Evolutionary conservation across 1,140 invertebrate genomes (phyloP), one percentile per base, ranked within the genome.

Genomic region (Ditylenchus dipsaci): DNA sequence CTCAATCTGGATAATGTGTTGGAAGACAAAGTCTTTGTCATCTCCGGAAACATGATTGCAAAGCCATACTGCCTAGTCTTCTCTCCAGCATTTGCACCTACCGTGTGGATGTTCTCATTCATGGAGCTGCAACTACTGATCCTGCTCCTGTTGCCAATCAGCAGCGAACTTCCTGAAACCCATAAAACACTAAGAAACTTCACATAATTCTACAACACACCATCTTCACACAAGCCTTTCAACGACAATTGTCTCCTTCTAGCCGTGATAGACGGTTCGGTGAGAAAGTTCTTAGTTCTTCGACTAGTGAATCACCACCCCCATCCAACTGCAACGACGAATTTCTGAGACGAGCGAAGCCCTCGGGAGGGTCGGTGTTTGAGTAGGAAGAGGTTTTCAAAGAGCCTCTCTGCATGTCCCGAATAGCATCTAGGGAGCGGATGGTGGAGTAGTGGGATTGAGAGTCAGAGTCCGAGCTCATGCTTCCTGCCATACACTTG

Each of bases 1-100:
- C 56, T 74, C 72, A 29, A 74, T 63, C 70, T 74, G 72, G 13
- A 74, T 45, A 64, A 74, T 74, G 65, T 76, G 72, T 64, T 76
- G 72, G 66, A 74, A 74, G 19, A 74, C 42, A 38, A 74, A 74
- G 59, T 74, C 57, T 29, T 71, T 71, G 11, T 73, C 56, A 7
- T 72, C 29, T 30, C 56, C 33, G 17, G 57, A 43, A 74, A 74
- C 27, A 74, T 11, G 9, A 74, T 30, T 11, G 72, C 71, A 30
- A 74, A 68, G 33, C 72, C 72, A 45, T 76, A 71, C 47, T 74
- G 72, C 45, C 64, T 72, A 43, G n/a, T 45, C 43, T 21, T 53
- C n/a, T 53, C 49, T 8, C 23, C 49, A 19, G 49, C 15, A 21
- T 19, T 26, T 21, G 30, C 65, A n/a, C 59, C 59, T 27, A 30